Conservation (phyloP, 2,888 invertebrate genomes). For the Neelides folsomi region DNA sequence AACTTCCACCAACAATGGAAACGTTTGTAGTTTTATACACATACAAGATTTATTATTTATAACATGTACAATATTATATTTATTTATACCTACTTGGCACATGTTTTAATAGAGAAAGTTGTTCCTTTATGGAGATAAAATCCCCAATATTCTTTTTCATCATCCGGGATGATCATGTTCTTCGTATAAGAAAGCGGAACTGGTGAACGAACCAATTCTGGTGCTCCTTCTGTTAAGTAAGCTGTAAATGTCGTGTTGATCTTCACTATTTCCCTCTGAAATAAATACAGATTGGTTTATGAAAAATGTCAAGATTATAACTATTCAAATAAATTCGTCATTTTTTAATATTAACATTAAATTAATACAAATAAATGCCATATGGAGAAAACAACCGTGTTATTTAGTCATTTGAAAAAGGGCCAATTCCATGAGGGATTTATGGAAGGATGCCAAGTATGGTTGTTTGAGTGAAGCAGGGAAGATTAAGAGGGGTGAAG, state of each 20-base stretch:
- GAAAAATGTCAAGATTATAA: conserved; percentile 6
- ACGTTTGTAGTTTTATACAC: not conserved
- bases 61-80: not conserved
- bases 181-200: conserved; percentile 56
- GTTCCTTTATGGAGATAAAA: conserved; percentile 63
- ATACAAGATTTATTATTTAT: not conserved
- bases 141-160: conserved; percentile 59
- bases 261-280: conserved; percentile 52
- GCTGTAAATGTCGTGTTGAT: conserved; percentile 64
- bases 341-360: no score
- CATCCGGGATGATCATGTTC: conserved; percentile 55
- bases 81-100: conserved; percentile 49
- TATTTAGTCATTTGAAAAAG: not conserved
- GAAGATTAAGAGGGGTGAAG: not conserved
- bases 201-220: conserved; percentile 46
- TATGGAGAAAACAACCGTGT: not conserved
- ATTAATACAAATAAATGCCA: no score
- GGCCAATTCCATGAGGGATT: not conserved
- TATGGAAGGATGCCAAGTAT: not conserved
- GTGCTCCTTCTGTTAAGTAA: conserved; percentile 52
- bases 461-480: not conserved
- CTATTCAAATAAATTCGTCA: not conserved
- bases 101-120: conserved; percentile 58
- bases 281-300: conserved; percentile 2
- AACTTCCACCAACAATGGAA: not conserved